Base-by-base conservation (phyloP, 64 coral and sea anemone species). In the Actinia equina region DNA sequence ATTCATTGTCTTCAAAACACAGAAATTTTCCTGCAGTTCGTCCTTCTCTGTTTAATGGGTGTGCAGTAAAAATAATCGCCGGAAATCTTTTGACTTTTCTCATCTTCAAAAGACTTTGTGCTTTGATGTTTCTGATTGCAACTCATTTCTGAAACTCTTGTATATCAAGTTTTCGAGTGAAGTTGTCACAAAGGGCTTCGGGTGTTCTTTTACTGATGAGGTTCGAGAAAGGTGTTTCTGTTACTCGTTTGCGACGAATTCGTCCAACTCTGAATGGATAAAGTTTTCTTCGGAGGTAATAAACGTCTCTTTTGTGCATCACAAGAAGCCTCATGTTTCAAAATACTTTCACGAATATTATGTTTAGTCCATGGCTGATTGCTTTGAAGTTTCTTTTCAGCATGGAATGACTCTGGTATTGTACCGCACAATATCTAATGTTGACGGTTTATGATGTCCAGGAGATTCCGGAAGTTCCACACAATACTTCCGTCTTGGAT, bases 391-490 rank as follows among this genome's bases (percentile, higher is more conserved):
- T 74, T 74, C 69, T 26, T 74, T 74, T 74, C 25, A 14, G 25
- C 7, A 12, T 74, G 69, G 6, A 12, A 30, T 37, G 25, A 74
- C 5, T 74, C 69, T 30, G n/a, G 69, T 74, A 0, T 74, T 10
- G 11, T 4, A 74, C 10, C 12, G 23, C 69, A 30, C n/a, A 14
- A 74, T 25, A 74, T 74, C 69, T 74, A 74, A 15, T 74, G 69
- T 74, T 3, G 69, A 74, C 6, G 69, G 27, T 14, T 74, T 74
- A 14, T 37, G 69, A 74, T 74, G 69, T 37, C 69, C 27, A 26
- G 78, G 78, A 19, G 78, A 81, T 52, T 81, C 78, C 41, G 78
- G 78, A 11, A 81, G 78, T 17, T 81, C 78, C 5, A 81, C 78
- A 49, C 7, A 44, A 23, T 52, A 81, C 78, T 44, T 49, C 15